A percentile compares a stretch with the other conserved stretches of the same genome.
These are phyloP conservation scores for Daubentonia madagascariensis DNA, from an alignment of 2,113 vertebrate genomes.

Conservation along the genomic window DNA sequence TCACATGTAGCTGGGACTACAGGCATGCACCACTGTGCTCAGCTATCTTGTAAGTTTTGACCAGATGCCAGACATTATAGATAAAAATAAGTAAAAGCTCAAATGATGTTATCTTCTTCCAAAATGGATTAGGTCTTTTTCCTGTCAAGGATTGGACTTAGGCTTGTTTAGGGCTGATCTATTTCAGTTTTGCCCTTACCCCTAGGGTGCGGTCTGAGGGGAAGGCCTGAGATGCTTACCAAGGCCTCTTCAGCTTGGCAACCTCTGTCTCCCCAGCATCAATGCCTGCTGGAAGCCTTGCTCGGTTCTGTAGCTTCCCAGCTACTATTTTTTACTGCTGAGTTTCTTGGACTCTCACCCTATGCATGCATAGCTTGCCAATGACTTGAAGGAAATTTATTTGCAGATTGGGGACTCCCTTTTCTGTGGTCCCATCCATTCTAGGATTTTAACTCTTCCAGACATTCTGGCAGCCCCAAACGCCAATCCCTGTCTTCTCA, in stretches of 20 bases:
- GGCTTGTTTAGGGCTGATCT: not conserved
- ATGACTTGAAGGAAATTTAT: not conserved
- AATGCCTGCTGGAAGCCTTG: not conserved
- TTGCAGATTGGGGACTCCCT: constrained; percentile 25
- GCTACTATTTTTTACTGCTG: not conserved
- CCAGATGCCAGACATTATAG: not conserved
- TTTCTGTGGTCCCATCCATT: not conserved
- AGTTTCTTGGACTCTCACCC: not conserved
- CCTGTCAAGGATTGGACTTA: not conserved
- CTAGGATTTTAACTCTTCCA: not conserved
- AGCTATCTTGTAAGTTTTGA: not conserved
- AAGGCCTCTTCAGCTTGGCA: not conserved
- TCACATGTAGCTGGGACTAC: not conserved
- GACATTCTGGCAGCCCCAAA: not conserved
- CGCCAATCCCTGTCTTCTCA: not conserved
- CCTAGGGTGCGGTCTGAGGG: not conserved
- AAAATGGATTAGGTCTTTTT: not conserved
- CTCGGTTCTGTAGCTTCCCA: not conserved
- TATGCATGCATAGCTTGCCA: not conserved
- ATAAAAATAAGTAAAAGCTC: not conserved
- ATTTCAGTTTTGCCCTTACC: not conserved
- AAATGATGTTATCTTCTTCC: not conserved
- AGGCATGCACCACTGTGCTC: not conserved
- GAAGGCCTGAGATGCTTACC: not conserved
- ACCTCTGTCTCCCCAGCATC: not conserved